Conservation (phyloP, 2,113 vertebrate species). For the Steatornis caripensis region DNA sequence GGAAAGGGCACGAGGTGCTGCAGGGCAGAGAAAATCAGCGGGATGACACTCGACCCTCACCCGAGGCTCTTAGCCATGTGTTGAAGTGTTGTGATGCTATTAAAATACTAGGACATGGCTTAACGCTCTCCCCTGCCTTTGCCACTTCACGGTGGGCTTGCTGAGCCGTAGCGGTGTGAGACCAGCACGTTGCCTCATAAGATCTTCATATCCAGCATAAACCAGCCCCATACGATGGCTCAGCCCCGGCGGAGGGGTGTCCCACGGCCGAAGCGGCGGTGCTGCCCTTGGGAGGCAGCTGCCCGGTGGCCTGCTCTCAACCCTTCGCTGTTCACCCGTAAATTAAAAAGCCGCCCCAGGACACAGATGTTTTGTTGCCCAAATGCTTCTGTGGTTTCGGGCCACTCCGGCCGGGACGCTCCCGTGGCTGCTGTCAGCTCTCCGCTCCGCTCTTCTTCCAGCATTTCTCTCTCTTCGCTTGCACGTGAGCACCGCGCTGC, state of each 20-base stretch:
- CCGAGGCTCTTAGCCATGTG: background rate
- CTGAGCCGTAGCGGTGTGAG: background rate
- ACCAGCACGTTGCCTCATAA: accelerated
- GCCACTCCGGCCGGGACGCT: accelerated
- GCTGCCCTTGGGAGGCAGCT: background rate
- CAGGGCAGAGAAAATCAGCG: background rate
- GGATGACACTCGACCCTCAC: background rate
- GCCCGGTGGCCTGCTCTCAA: background rate
- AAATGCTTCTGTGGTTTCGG: accelerated
- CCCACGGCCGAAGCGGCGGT: accelerated
- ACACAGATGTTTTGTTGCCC: background rate
- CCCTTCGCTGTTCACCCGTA: background rate
- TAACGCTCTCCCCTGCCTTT: background rate
- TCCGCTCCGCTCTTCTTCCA: background rate
- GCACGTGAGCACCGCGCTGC: accelerated
- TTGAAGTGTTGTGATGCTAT: background rate
- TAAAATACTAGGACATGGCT: background rate
- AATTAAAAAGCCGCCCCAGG: background rate
- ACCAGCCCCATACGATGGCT: accelerated
- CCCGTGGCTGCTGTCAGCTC: background rate
- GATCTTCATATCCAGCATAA: accelerated
- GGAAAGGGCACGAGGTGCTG: background rate
- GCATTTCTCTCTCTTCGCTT: background rate
- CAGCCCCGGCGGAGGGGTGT: accelerated
- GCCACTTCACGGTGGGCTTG: background rate